Conservation (phyloP, 2,888 invertebrate species). For the Petrolisthes manimaculis region DNA sequence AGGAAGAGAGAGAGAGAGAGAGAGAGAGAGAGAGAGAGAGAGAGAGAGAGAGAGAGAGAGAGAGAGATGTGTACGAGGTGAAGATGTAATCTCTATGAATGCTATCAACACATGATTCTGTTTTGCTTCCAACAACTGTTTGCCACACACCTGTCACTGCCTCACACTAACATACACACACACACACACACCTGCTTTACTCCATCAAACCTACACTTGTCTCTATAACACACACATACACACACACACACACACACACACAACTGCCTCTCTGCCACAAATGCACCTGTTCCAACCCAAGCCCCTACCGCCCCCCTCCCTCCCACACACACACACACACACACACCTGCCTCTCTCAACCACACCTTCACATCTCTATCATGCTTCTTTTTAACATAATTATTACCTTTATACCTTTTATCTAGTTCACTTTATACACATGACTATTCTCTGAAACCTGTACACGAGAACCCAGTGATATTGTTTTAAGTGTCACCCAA, state of each 20-base stretch:
- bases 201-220: not conserved
- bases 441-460: too few species aligned
- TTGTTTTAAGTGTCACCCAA: too few species aligned
- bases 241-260: too few species aligned
- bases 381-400: too few species aligned
- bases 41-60: too few species aligned
- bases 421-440: too few species aligned
- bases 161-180: not conserved
- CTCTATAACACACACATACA: not conserved
- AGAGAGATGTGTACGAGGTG: not conserved
- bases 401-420: too few species aligned
- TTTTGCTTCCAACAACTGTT: not conserved
- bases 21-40: slow-evolving; percentile 9
- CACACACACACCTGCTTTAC: not conserved
- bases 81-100: not conserved
- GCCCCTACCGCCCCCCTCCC: not conserved
- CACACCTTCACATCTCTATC: too few species aligned
- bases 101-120: not conserved
- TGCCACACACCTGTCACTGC: not conserved
- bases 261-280: not conserved
- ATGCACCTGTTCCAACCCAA: not conserved
- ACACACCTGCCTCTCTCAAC: not conserved
- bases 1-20: slow-evolving; percentile 5
- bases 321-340: not conserved
- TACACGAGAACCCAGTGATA: too few species aligned